Percentiles rank a stretch among this genome's conserved stretches.
Conservation (phyloP, 2,888 invertebrate species). For the Epinotia ramella region DNA sequence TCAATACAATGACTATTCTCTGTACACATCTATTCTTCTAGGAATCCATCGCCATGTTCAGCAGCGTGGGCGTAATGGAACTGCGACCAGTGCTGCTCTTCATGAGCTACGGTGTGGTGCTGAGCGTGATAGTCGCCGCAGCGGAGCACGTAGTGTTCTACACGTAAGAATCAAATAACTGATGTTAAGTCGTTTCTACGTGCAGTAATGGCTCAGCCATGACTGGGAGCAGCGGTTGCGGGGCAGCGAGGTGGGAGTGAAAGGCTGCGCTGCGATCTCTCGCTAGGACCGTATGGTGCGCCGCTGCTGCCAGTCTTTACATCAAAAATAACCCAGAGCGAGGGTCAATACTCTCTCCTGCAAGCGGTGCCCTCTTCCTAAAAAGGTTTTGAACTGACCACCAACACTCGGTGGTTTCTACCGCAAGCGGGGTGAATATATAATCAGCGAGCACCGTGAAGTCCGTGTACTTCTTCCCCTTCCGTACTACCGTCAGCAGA, state of each 20-base stretch:
- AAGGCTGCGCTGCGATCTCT: too few species aligned
- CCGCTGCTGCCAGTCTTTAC: too few species aligned
- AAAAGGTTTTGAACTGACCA: too few species aligned
- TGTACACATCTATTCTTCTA: slow-evolving; percentile 53
- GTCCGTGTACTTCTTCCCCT: too few species aligned
- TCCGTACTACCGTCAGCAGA: too few species aligned
- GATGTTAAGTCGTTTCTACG: slow-evolving; percentile 22
- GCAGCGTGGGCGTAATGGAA: slow-evolving; percentile 79
- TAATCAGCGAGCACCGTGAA: too few species aligned
- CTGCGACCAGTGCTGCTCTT: slow-evolving; percentile 74
- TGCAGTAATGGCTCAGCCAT: neutral
- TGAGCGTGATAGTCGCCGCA: slow-evolving; percentile 58
- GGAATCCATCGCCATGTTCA: slow-evolving; percentile 64
- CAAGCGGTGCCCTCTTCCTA: too few species aligned
- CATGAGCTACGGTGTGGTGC: slow-evolving; percentile 69
- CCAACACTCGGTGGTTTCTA: too few species aligned
- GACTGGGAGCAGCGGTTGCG: neutral
- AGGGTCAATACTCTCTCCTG: too few species aligned
- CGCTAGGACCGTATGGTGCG: too few species aligned
- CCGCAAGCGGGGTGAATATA: too few species aligned
- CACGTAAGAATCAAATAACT: slow-evolving; percentile 53
- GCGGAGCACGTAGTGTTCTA: slow-evolving; percentile 59
- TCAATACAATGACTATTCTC: neutral
- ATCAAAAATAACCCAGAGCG: too few species aligned
- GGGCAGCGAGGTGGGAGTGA: neutral